phyloP scores from a whole-genome alignment of 2,113 vertebrate species.

The Balaeniceps rex region DNA sequence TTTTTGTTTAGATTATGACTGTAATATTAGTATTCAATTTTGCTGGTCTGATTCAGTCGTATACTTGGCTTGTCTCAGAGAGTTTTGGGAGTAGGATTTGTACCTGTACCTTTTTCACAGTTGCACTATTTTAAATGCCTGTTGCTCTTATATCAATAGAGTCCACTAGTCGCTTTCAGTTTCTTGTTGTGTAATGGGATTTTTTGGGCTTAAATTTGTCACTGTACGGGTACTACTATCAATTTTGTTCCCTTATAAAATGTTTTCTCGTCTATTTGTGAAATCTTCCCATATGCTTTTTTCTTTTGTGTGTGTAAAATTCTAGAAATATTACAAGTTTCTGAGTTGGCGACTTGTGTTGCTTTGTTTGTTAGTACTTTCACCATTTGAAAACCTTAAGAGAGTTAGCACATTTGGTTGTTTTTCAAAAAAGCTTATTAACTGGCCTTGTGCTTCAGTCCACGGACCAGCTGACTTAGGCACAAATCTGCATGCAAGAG shows the following conservation, averaged over 20 bases:
- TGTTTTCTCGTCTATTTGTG: neutral
- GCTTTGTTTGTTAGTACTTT: neutral
- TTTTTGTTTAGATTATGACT: conserved; percentile 19
- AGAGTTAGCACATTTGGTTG: neutral
- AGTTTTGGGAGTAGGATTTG: neutral
- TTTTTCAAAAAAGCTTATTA: neutral
- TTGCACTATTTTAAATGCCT: neutral
- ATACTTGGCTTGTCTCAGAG: neutral
- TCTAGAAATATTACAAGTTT: neutral
- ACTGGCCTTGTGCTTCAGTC: neutral
- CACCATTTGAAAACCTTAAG: neutral
- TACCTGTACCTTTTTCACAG: neutral
- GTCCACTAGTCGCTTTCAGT: neutral
- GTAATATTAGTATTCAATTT: neutral
- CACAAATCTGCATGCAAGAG: neutral
- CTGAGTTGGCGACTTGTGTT: neutral
- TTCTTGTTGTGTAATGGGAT: neutral
- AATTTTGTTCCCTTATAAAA: neutral
- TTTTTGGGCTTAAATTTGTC: neutral
- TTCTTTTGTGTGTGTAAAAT: neutral
- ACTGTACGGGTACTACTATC: neutral
- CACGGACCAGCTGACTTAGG: neutral
- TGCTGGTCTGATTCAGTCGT: neutral
- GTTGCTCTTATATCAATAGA: neutral
- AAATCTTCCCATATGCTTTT: neutral